Evolutionary conservation across 2,888 invertebrate genomes (phyloP), one percentile per base, ranked within the genome.

Genomic region (Luperina nickerlii): DNA sequence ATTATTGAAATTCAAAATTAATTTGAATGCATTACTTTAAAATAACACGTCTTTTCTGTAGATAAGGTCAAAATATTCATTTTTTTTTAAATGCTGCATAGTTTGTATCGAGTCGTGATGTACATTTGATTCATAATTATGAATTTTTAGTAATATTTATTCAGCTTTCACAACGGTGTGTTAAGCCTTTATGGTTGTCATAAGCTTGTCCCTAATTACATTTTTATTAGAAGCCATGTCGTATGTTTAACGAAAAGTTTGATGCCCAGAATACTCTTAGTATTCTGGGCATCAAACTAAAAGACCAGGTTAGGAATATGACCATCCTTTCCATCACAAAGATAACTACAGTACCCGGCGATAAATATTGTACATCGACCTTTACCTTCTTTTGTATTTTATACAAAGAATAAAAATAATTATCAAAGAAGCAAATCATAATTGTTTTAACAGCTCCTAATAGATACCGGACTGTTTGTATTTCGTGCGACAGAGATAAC

Each of bases 91-190:
- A 60, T 57, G n/a, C 11, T 24, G 75, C 54, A 79, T 76, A 67
- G 65, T 69, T n/a, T 57, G 70, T 42, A 63, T 38, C 13, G n/a
- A 71, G 51, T 73, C 76, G 65, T 79, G 62, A 76, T 85, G 83
- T 85, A 82, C 81, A 76, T 85, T 78, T 81, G 48, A 85, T 78
- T 71, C 60, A 57, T 72, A 88, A 76, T 79, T 81, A 82, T 79
- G 66, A 79, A 74, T 79, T 71, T 81, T 88, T 73, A 72, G 27
- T 76, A 15, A 74, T 67, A 69, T 77, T 88, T 87, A 73, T 79
- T 57, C 71, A 75, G 83, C 82, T 88, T 88, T 88, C 89, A 80
- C 85, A 74, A 38, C 51, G 27, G 6, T 42, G 13, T 83, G 27
- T 42, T 72, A 74, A 67, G 11, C 2, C 32, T 74, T 60, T 79